These are phyloP conservation scores for Saxicola maurus DNA, from an alignment of 2,797 vertebrate species.

Conservation along the genomic window DNA sequence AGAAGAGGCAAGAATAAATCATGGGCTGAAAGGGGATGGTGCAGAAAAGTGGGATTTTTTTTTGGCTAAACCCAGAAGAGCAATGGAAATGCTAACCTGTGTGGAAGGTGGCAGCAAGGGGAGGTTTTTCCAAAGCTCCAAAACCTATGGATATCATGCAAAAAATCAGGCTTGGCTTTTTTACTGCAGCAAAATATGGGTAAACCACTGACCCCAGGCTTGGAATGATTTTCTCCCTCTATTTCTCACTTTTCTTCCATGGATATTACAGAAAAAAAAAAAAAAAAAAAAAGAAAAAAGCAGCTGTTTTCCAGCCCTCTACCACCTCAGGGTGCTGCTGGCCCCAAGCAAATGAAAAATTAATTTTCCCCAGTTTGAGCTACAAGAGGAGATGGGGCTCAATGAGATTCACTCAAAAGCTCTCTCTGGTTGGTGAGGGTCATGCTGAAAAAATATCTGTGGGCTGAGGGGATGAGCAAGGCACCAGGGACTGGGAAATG, in stretches of 20 bases:
- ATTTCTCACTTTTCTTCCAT: neutral
- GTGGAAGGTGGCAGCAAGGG: neutral
- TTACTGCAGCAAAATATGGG: neutral
- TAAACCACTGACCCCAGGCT: accelerated
- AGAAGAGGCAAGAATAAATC: neutral
- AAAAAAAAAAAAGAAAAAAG: neutral
- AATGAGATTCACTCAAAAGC: neutral
- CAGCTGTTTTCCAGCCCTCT: neutral
- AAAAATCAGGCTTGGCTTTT: neutral
- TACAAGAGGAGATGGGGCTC: neutral
- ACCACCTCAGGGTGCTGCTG: neutral
- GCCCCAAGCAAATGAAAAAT: neutral
- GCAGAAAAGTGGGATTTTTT: neutral
- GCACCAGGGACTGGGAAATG: neutral
- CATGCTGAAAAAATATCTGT: neutral
- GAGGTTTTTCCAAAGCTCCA: neutral
- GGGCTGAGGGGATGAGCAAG: neutral
- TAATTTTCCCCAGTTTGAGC: neutral
- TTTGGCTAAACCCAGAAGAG: neutral
- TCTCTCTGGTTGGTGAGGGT: accelerated
- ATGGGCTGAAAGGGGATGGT: neutral
- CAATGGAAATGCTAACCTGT: neutral
- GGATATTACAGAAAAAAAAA: neutral
- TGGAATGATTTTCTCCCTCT: neutral
- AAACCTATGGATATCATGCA: accelerated